Evolutionary conservation across 2,113 vertebrate genomes (phyloP).

Genomic region (Pluvianellus socialis): DNA sequence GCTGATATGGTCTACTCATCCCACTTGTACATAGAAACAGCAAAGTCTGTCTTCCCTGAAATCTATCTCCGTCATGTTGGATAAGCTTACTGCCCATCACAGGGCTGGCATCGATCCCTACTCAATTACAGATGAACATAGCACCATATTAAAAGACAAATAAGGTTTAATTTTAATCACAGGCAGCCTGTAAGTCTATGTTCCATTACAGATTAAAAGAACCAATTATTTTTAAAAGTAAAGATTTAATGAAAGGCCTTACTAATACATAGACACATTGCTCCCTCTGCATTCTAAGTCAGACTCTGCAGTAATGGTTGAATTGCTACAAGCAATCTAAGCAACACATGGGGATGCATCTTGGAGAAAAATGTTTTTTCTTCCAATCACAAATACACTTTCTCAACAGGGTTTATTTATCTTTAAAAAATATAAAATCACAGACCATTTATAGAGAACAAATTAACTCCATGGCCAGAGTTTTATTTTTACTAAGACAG

Average conservation of each 20-base stretch:
- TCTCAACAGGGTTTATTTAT: background rate
- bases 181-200: slow-evolving; percentile 68
- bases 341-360: background rate
- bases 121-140: slow-evolving; percentile 80
- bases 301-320: background rate
- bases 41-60: slow-evolving; percentile 82
- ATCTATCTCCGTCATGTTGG: slow-evolving; percentile 87
- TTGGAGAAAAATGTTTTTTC: background rate
- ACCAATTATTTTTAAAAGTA: slow-evolving; percentile 75
- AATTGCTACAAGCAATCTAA: slow-evolving; percentile 26
- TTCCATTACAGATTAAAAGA: slow-evolving; percentile 77
- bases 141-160: slow-evolving; percentile 78
- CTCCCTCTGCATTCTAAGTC: slow-evolving; percentile 46
- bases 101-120: slow-evolving; percentile 74
- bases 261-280: slow-evolving; percentile 47
- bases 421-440: background rate
- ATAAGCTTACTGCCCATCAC: slow-evolving; percentile 86
- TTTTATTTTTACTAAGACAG: background rate
- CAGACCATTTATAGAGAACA: slow-evolving; percentile 24
- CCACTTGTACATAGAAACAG: slow-evolving; percentile 82
- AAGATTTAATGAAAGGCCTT: slow-evolving; percentile 70
- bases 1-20: slow-evolving; percentile 78
- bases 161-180: slow-evolving; percentile 81
- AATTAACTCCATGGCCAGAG: background rate
- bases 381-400: slow-evolving; percentile 9